phyloP scores from a whole-genome alignment of 2,797 vertebrate genomes.

The Centropyge bicolor region DNA sequence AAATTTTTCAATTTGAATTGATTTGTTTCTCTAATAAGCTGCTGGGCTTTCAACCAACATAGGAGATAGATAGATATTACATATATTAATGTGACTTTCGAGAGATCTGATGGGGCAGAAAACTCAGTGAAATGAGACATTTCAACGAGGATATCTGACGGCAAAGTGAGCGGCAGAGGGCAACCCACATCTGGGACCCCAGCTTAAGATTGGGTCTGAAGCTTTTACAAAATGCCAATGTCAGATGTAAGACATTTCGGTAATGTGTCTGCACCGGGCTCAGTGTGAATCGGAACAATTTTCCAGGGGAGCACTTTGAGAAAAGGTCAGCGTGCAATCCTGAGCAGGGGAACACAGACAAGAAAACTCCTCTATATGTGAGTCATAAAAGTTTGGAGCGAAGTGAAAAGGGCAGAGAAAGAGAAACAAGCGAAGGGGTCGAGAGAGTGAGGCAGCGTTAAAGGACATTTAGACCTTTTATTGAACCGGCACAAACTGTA shows the following conservation, averaged over 20 bases:
- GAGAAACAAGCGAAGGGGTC: not conserved
- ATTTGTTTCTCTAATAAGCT: constrained; percentile 7
- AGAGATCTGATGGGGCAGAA: not conserved
- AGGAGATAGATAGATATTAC: not conserved
- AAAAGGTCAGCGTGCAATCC: constrained; percentile 20
- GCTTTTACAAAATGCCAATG: constrained; percentile 23
- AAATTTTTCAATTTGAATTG: not conserved
- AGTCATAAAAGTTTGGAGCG: not conserved
- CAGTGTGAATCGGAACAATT: not conserved
- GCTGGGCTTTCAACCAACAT: not conserved
- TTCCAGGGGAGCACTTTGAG: constrained; percentile 5
- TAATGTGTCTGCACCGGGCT: constrained; percentile 14
- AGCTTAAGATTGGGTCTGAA: not conserved
- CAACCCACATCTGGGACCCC: not conserved
- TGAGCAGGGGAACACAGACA: not conserved
- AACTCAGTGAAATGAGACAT: not conserved
- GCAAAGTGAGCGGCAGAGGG: not conserved
- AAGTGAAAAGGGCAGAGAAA: not conserved
- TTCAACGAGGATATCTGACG: not conserved
- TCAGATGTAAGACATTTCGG: constrained; percentile 5
- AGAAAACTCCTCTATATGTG: not conserved
- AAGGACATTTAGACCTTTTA: not conserved
- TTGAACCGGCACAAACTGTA: not conserved
- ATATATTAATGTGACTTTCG: not conserved
- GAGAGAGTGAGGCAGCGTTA: not conserved